These are phyloP conservation scores for Nestor notabilis DNA, from an alignment of 2,113 vertebrate species.

Conservation along the genomic window DNA sequence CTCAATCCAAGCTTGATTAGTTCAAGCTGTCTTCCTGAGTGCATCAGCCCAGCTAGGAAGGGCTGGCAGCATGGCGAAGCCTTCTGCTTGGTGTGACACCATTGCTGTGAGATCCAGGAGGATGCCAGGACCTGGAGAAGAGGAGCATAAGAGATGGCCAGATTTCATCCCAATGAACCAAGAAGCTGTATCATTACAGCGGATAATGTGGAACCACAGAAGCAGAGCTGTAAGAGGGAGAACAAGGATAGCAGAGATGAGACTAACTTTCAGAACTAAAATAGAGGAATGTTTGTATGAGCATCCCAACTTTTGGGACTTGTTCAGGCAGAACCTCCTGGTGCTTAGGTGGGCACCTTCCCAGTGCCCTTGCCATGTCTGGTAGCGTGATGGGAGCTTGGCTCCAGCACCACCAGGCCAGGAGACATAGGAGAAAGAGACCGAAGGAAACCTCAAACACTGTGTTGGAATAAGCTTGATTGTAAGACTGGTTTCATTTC, in stretches of 20 bases:
- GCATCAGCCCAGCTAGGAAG: background rate
- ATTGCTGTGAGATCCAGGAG: background rate
- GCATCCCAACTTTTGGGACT: background rate
- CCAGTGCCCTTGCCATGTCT: too few relatives aligned
- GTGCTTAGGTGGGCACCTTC: background rate
- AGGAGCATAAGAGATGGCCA: background rate
- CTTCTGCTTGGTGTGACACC: background rate
- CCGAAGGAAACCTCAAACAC: background rate
- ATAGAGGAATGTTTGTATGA: background rate
- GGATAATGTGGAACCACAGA: background rate
- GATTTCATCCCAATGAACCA: background rate
- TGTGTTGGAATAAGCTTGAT: background rate
- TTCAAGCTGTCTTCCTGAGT: background rate
- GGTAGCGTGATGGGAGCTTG: accelerated
- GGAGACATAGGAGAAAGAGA: background rate
- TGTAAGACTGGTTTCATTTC: background rate
- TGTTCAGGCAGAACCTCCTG: background rate
- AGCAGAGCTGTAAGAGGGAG: background rate
- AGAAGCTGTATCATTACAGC: background rate
- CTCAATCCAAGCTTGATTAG: accelerated
- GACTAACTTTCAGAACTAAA: background rate
- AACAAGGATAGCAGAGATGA: background rate
- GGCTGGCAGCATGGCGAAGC: background rate
- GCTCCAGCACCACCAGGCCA: background rate
- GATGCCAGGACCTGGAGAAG: background rate